phyloP scores from a whole-genome alignment of 2,113 vertebrate species.

The Rhinolophus ferrumequinum region DNA sequence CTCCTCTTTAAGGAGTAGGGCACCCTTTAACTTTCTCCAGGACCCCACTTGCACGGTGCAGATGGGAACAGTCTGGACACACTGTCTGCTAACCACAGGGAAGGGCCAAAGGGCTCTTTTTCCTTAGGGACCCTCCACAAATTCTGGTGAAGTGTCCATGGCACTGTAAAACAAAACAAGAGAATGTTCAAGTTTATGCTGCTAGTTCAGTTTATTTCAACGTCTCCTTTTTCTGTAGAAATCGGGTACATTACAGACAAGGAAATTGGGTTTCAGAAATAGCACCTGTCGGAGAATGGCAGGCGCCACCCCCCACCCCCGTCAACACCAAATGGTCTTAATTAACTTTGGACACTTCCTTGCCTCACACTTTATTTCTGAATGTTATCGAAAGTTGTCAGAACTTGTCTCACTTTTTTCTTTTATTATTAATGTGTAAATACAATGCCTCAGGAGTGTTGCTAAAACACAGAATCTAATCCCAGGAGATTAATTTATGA shows the following conservation, averaged over 20 bases:
- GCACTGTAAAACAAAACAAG: neutral
- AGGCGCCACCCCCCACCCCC: neutral
- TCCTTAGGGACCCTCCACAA: neutral
- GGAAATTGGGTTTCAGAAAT: slow-evolving; percentile 59
- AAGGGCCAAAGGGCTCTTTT: neutral
- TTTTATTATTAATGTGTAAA: slow-evolving; percentile 77
- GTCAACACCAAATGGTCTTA: neutral
- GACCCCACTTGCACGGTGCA: neutral
- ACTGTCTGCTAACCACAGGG: neutral
- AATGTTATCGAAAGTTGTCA: slow-evolving; percentile 74
- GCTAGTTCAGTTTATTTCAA: slow-evolving; percentile 20
- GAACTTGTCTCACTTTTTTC: slow-evolving; percentile 79
- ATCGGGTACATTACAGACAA: slow-evolving; percentile 19
- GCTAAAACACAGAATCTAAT: slow-evolving; percentile 60
- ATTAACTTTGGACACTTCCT: slow-evolving; percentile 61
- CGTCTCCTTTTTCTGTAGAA: slow-evolving; percentile 53
- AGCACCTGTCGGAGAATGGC: slow-evolving; percentile 55
- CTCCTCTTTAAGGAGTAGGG: neutral
- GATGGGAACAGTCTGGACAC: neutral
- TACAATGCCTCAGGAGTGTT: slow-evolving; percentile 75
- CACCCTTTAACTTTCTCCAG: neutral
- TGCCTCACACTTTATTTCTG: slow-evolving; percentile 73
- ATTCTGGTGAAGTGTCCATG: neutral
- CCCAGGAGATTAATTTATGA: slow-evolving; percentile 78
- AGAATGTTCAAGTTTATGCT: neutral